These are phyloP conservation scores for Ylistrum balloti DNA, from an alignment of 1,140 invertebrate species.

Conservation along the genomic window DNA sequence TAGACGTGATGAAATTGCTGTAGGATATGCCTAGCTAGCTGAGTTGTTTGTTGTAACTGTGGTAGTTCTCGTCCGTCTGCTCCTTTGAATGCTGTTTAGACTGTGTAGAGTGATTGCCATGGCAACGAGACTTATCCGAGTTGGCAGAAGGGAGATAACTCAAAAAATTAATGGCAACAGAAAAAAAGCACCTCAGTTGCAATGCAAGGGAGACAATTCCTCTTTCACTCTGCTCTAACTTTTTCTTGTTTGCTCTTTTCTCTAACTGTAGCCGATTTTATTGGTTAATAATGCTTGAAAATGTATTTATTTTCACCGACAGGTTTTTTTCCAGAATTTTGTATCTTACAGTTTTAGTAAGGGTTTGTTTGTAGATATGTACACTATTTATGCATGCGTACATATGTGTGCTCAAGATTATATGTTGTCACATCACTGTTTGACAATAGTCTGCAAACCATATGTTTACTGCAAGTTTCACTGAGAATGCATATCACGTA, in stretches of 20 bases:
- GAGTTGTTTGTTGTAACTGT: slow-evolving; percentile 22
- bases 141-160: slow-evolving; percentile 37
- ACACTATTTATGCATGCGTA: neutral
- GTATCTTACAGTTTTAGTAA: neutral
- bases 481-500: neutral
- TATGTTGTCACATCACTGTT: neutral
- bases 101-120: slow-evolving; percentile 12
- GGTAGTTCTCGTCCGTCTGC: slow-evolving; percentile 29
- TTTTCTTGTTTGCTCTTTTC: slow-evolving; percentile 17
- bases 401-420: neutral
- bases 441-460: neutral
- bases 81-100: slow-evolving; percentile 16
- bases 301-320: neutral
- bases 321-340: neutral
- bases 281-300: neutral
- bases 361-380: neutral
- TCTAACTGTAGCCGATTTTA: slow-evolving; percentile 1
- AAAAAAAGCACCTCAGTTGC: neutral
- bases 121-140: neutral
- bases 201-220: slow-evolving; percentile 44
- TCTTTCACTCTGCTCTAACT: slow-evolving; percentile 5
- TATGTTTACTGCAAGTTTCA: neutral
- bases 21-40: slow-evolving; percentile 19
- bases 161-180: neutral
- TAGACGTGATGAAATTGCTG: neutral